phyloP scores from a whole-genome alignment of 2,888 invertebrate genomes.

The Athalia cordata region DNA sequence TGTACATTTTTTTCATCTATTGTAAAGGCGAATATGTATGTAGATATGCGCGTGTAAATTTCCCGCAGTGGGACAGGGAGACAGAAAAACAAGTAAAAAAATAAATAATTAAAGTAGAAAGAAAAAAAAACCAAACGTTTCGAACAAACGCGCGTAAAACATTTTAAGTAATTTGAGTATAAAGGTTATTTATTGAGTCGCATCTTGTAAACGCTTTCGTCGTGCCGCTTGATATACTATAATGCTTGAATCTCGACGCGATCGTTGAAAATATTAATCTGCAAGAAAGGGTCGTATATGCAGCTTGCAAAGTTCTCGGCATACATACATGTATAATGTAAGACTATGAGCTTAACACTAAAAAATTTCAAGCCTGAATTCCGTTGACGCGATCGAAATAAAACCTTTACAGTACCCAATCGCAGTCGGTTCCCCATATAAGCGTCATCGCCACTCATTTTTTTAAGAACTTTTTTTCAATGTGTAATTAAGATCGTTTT shows the following conservation, averaged over 20 bases:
- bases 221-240: slow-evolving; percentile 23
- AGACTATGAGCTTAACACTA: not conserved
- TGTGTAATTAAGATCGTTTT: too few species aligned
- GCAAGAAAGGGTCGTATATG: too few species aligned
- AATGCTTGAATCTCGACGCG: not conserved
- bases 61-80: not conserved
- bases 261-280: not conserved
- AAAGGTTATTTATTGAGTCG: slow-evolving; percentile 39
- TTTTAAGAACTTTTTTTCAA: too few species aligned
- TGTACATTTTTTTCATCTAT: too few species aligned
- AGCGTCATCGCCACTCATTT: too few species aligned
- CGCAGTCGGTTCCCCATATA: too few species aligned
- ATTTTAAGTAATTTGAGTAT: slow-evolving; percentile 37
- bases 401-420: too few species aligned
- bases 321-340: not conserved
- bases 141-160: not conserved
- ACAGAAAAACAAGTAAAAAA: slow-evolving; percentile 3
- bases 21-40: not conserved
- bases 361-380: not conserved
- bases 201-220: slow-evolving; percentile 26
- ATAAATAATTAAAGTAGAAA: not conserved
- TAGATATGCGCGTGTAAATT: not conserved
- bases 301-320: too few species aligned
- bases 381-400: too few species aligned
- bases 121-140: not conserved